A percentile compares a stretch with the other conserved stretches of the same genome.
These are phyloP conservation scores for Acanthoscelides obtectus DNA, from an alignment of 2,888 invertebrate genomes.

Conservation along the genomic window DNA sequence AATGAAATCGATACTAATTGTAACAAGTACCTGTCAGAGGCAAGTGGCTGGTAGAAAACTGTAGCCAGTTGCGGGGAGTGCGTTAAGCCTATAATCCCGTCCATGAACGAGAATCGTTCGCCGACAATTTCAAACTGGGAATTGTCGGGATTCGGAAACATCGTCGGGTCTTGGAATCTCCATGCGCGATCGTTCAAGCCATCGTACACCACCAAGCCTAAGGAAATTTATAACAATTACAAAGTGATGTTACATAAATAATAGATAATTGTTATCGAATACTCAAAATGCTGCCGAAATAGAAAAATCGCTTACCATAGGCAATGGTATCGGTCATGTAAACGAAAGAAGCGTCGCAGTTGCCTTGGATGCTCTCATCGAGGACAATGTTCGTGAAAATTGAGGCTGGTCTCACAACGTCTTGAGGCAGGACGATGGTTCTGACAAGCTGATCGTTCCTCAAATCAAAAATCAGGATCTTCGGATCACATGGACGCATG, in stretches of 20 bases:
- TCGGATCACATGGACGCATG: conserved; percentile 67
- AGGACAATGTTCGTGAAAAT: conserved; percentile 74
- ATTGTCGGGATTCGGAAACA: conserved; percentile 81
- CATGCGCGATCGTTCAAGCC: conserved; percentile 71
- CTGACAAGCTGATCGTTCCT: conserved; percentile 65
- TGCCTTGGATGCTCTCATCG: conserved; percentile 63
- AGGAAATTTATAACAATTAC: no score
- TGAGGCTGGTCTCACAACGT: conserved; percentile 67
- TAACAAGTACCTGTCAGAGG: conserved; percentile 57
- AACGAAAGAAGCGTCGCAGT: conserved; percentile 72
- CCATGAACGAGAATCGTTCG: conserved; percentile 65
- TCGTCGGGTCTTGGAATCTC: conserved; percentile 74
- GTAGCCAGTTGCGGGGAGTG: conserved; percentile 61
- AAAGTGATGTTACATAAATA: no score
- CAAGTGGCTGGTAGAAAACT: conserved; percentile 68
- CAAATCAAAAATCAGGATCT: conserved; percentile 75
- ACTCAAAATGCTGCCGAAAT: no score
- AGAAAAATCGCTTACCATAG: conserved; percentile 53
- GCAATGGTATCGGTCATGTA: conserved; percentile 81
- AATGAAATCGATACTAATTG: no score
- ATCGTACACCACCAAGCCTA: conserved; percentile 60
- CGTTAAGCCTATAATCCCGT: conserved; percentile 67
- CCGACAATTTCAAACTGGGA: conserved; percentile 69
- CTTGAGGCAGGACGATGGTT: conserved; percentile 69
- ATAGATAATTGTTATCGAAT: no score